Percentiles rank a stretch among this genome's conserved stretches.
Evolutionary conservation across 2,888 invertebrate genomes (phyloP).

Genomic region (Eupithecia vulgata): DNA sequence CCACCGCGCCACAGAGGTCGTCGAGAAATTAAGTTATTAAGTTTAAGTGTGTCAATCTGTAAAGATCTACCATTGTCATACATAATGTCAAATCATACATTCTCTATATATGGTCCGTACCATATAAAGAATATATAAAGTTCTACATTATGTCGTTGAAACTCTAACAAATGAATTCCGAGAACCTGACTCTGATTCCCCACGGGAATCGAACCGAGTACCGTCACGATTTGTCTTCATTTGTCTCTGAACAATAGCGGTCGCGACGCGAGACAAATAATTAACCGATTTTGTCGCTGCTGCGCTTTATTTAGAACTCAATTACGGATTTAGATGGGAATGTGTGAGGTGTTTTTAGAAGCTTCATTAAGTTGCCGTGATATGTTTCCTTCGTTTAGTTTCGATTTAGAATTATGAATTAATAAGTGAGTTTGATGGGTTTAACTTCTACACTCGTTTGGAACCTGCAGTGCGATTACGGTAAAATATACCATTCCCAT

Average conservation of each 20-base stretch:
- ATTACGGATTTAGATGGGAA: constrained; percentile 11
- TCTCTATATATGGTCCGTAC: too few relatives aligned
- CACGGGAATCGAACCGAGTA: constrained; percentile 32
- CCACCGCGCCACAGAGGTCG: too few relatives aligned
- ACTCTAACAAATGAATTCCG: constrained; percentile 5
- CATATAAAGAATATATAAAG: neutral
- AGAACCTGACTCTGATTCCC: constrained; percentile 4
- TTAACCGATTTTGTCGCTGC: constrained; percentile 32
- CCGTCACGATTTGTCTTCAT: constrained; percentile 40
- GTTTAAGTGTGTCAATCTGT: too few relatives aligned
- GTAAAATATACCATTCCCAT: too few relatives aligned
- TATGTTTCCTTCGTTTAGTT: too few relatives aligned
- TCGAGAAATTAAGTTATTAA: too few relatives aligned
- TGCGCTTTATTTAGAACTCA: constrained; percentile 14
- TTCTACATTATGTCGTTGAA: neutral
- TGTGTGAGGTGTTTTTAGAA: constrained; percentile 1
- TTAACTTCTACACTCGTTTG: too few relatives aligned
- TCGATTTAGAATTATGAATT: too few relatives aligned
- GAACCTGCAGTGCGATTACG: too few relatives aligned
- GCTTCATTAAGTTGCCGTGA: neutral
- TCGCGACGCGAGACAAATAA: constrained; percentile 32
- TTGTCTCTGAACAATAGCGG: constrained; percentile 32
- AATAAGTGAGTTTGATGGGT: too few relatives aligned
- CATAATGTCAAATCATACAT: too few relatives aligned
- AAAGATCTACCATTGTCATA: too few relatives aligned